Percentiles rank a stretch among this genome's conserved stretches.
phyloP scores from a whole-genome alignment of 2,888 invertebrate species.

The Athalia cordata region DNA sequence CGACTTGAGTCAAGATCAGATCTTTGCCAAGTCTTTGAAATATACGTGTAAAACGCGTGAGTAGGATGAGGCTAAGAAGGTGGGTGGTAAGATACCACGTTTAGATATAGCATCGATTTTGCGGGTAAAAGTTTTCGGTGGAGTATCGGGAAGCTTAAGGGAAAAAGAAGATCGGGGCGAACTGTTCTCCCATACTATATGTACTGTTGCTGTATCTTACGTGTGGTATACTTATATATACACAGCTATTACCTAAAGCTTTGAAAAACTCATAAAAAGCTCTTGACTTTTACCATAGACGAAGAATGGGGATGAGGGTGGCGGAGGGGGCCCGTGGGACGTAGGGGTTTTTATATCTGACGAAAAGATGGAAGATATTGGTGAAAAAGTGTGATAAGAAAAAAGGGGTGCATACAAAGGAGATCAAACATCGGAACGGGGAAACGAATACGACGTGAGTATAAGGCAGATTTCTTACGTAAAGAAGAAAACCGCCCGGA shows the following conservation, averaged over 20 bases:
- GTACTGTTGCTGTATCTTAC: not conserved
- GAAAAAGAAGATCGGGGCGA: not conserved
- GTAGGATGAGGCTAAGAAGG: not conserved
- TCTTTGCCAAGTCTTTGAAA: not conserved
- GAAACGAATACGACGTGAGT: conserved; percentile 31
- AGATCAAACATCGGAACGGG: conserved; percentile 38
- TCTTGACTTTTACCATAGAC: conserved; percentile 16
- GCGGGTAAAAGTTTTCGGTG: conserved; percentile 12
- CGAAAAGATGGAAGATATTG: conserved; percentile 32
- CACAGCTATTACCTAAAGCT: not conserved
- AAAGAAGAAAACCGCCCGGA: not conserved
- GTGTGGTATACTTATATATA: not conserved
- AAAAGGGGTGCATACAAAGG: conserved; percentile 40
- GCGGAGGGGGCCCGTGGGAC: no score
- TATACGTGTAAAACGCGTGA: not conserved
- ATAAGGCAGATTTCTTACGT: not conserved
- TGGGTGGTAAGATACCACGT: not conserved
- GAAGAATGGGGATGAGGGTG: not conserved
- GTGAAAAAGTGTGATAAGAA: conserved; percentile 32
- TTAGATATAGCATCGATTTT: conserved; percentile 22
- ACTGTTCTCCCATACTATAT: not conserved
- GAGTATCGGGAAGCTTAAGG: not conserved
- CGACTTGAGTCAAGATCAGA: conserved; percentile 11
- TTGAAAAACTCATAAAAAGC: conserved; percentile 37
- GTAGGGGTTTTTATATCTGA: not conserved